Evolutionary conservation across 1,140 invertebrate genomes (phyloP), one percentile per base, ranked within the genome.

Genomic region (Maconellicoccus hirsutus): DNA sequence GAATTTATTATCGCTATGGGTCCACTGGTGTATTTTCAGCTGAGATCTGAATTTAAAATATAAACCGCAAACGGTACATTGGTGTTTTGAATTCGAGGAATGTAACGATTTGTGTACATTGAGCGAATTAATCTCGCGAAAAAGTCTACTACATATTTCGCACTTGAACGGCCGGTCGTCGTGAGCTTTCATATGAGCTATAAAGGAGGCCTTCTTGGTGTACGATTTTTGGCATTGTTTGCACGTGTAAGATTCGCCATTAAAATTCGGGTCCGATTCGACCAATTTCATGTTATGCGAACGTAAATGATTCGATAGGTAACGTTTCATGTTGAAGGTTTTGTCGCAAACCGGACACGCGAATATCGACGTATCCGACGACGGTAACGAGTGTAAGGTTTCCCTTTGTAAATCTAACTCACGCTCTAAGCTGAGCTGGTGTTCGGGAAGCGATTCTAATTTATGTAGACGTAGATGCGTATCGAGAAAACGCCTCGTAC

Each of bases 1-100:
- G 42, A 52, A 52, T 52, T 52, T 52, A 16, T 52, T 52, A 52
- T 52, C n/a, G n/a, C 42, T 52, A 52, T 52, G 42, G n/a, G 42
- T 52, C 42, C 42, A 52, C 42, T 4, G 6, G 42, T 52, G 42
- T 14, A 52, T 52, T 16, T 52, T 52, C 6, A 52, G 42, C n/a
- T 52, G 42, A 52, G 42, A 52, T 52, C 42, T 6, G 16, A 52
- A 52, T 16, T 52, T 52, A 16, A 52, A 52, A 52, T 16, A 52
- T 52, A 52, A 16, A 3, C 42, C 42, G 42, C 42, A 52, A 16
- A 52, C 42, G 42, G 10, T 52, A 16, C 42, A 52, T 16, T 52
- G 42, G n/a, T 52, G 42, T 52, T 52, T 52, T 16, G 42, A 52
- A 52, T 52, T 52, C 42, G 42, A 52, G 42, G 42, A 52, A 52